Evolutionary conservation across 1,140 invertebrate genomes (phyloP).

Genomic region (Drosophila ironensis): DNA sequence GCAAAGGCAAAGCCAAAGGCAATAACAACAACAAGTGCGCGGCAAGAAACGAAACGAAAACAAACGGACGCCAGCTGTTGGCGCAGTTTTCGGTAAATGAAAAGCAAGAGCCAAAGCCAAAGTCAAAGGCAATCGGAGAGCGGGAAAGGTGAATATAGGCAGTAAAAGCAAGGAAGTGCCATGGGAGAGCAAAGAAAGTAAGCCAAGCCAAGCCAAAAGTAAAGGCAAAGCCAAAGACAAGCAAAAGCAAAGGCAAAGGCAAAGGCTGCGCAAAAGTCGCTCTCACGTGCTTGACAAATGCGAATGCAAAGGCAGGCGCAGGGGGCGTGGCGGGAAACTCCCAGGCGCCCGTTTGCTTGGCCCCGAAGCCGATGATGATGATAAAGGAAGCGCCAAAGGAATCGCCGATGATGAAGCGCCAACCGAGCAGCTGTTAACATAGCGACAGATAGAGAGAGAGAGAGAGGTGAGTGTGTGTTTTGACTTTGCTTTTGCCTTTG

Average conservation of each 20-base stretch:
- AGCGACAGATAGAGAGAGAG: too few species aligned
- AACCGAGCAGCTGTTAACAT: slow-evolving; percentile 22
- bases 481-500: neutral
- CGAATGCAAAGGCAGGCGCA: slow-evolving; percentile 27
- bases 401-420: slow-evolving; percentile 1
- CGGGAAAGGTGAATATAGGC: neutral
- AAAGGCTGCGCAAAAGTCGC: slow-evolving; percentile 18
- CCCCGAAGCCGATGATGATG: slow-evolving; percentile 28
- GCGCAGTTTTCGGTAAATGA: too few species aligned
- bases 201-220: slow-evolving; percentile 21
- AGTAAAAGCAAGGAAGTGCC: neutral
- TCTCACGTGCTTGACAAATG: slow-evolving; percentile 35
- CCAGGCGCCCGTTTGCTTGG: slow-evolving; percentile 66
- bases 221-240: slow-evolving; percentile 12
- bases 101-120: neutral
- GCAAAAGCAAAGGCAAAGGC: slow-evolving; percentile 18
- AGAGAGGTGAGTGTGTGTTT: slow-evolving; percentile 1
- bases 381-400: slow-evolving; percentile 3
- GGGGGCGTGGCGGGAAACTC: slow-evolving; percentile 45
- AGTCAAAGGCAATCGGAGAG: neutral
- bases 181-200: slow-evolving; percentile 6
- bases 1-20: too few species aligned
- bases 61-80: too few species aligned
- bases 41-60: slow-evolving; percentile 15
- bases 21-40: slow-evolving; percentile 13